Conservation (phyloP, 2,888 invertebrate species). For the Gastrophysa polygoni region DNA sequence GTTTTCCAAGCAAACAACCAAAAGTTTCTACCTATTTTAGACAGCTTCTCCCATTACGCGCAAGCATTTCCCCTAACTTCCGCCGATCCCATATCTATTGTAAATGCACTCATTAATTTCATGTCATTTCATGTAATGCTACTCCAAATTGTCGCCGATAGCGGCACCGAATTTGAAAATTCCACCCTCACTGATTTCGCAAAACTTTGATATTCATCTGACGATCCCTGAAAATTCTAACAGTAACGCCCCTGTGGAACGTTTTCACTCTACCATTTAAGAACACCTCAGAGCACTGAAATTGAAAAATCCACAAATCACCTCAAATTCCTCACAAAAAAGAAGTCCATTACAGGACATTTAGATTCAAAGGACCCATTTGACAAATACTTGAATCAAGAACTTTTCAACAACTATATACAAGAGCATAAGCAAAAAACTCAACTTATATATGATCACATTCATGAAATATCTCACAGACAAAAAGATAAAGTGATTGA, state of each 20-base stretch:
- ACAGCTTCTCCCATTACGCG: slow-evolving; percentile 6
- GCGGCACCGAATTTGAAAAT: slow-evolving; percentile 16
- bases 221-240: slow-evolving; percentile 13
- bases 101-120: background rate
- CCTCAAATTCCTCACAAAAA: slow-evolving; percentile 7
- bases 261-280: slow-evolving; percentile 12
- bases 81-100: background rate
- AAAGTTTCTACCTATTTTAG: slow-evolving; percentile 6
- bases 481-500: too few relatives aligned
- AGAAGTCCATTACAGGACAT: slow-evolving; percentile 13
- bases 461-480: too few relatives aligned
- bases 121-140: slow-evolving; percentile 9
- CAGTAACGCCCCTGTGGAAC: slow-evolving; percentile 7
- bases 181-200: slow-evolving; percentile 5
- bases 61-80: background rate
- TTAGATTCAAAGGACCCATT: slow-evolving; percentile 7
- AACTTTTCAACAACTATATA: too few relatives aligned
- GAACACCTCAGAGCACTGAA: slow-evolving; percentile 6
- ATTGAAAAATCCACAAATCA: slow-evolving; percentile 5
- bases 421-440: too few relatives aligned
- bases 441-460: too few relatives aligned
- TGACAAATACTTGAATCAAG: background rate
- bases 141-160: slow-evolving; percentile 5
- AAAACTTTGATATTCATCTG: slow-evolving; percentile 10
- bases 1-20: slow-evolving; percentile 6